Evolutionary conservation across 2,113 vertebrate genomes (phyloP), one percentile per base, ranked within the genome.

Genomic region (Pseudorhombus dupliciocellatus): DNA sequence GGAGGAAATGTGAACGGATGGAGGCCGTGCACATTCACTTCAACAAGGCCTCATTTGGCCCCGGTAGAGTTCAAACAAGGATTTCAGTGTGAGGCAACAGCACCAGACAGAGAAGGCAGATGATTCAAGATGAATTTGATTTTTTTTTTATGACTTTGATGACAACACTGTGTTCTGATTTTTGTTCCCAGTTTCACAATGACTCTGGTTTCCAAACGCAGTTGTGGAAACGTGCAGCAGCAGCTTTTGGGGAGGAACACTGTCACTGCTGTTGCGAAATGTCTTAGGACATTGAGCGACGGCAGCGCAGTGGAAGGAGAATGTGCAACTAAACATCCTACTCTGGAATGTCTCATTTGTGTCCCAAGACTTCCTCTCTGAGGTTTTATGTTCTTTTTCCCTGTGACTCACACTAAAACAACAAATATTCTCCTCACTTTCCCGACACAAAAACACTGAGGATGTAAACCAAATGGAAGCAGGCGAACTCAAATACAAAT

Each of bases 281-380:
- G 71, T 73, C 64, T 83, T 66, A n/a, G 60, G 24, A 77, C 57
- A 30, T 63, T 66, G 83, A 66, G 73, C 66, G 70, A 51, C 24
- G 21, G 66, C 70, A 52, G 26, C 0, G 26, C 21, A 52, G 64
- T 1, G 71, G 74, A 79, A 74, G 58, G 52, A 61, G 48, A 69
- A 79, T 51, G 56, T 42, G 42, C 67, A 80, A 76, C 83, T 81
- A 78, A 84, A 83, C 75, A 80, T 30, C 74, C 69, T 57, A 70
- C 48, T 18, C 67, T 86, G 83, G 81, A 82, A 88, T 75, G 75
- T 75, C 58, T 88, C 63, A 54, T 84, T 81, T 74, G 62, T 10
- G 4, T 81, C 74, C 55, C 24, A 62, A 69, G 64, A 90, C 79
- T 81, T 88, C 84, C 82, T 75, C 55, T 0, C 75, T 75, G 79